These are phyloP conservation scores for Leptopilina boulardi DNA, from an alignment of 1,140 invertebrate genomes.

Conservation along the genomic window DNA sequence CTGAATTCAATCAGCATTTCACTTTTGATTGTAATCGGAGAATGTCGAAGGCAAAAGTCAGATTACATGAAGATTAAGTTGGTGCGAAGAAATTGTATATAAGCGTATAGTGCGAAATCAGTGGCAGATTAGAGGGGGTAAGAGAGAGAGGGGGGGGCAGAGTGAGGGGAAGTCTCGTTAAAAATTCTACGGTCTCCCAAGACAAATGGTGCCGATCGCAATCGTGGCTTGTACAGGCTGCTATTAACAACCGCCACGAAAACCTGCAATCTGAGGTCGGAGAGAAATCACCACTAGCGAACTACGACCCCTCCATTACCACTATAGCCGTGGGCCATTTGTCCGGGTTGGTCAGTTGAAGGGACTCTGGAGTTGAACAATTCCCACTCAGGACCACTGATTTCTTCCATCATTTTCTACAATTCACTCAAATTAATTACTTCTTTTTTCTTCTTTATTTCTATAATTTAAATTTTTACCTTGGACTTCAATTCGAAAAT, in stretches of 20 bases:
- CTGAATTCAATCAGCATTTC: neutral
- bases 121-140: no score
- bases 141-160: no score
- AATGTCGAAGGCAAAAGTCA: neutral
- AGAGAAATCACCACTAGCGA: slow-evolving; percentile 55
- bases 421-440: neutral
- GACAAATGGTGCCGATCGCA: slow-evolving; percentile 58
- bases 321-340: slow-evolving; percentile 48
- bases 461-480: no score
- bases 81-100: slow-evolving; percentile 38
- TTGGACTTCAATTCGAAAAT: no score
- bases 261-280: slow-evolving; percentile 56
- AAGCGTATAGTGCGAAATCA: slow-evolving; percentile 48
- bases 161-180: slow-evolving; percentile 54
- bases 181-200: slow-evolving; percentile 58
- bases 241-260: slow-evolving; percentile 59
- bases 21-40: neutral
- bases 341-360: slow-evolving; percentile 41
- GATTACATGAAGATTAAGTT: slow-evolving; percentile 11
- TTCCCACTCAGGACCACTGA: slow-evolving; percentile 2
- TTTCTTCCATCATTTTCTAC: neutral
- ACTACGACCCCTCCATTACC: slow-evolving; percentile 37
- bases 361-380: neutral
- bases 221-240: slow-evolving; percentile 57
- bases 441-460: neutral